These are phyloP conservation scores for Eupsittula cactorum DNA, from an alignment of 2,113 vertebrate genomes.

Conservation along the genomic window DNA sequence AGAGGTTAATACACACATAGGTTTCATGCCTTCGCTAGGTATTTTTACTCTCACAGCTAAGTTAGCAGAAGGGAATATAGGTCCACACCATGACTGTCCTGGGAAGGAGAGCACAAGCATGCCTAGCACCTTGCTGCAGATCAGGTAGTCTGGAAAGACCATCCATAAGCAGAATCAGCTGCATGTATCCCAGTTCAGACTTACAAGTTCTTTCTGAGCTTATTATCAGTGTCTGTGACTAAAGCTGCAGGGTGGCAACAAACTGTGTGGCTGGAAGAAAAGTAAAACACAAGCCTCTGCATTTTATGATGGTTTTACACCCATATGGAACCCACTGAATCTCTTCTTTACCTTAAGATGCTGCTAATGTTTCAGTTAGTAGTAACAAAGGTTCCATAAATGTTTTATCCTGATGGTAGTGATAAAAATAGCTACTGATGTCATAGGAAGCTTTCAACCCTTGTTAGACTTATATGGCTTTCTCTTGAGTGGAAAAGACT, in stretches of 20 bases:
- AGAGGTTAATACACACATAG: background rate
- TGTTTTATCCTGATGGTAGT: background rate
- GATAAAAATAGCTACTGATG: background rate
- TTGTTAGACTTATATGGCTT: background rate
- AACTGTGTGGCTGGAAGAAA: background rate
- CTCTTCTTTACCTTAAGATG: background rate
- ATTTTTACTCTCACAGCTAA: background rate
- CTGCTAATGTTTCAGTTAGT: background rate
- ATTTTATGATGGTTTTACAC: background rate
- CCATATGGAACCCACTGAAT: accelerated
- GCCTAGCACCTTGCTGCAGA: background rate
- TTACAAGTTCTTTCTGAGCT: background rate
- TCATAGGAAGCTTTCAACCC: background rate
- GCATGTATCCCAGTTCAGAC: background rate
- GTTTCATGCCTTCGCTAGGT: background rate
- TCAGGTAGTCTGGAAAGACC: background rate
- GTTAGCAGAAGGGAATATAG: background rate
- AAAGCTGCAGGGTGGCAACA: no score
- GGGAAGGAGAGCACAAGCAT: background rate
- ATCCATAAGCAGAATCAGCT: background rate
- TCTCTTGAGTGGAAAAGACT: background rate
- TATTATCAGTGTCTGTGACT: background rate
- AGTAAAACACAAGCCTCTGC: background rate
- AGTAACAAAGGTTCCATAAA: background rate
- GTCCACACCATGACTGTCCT: background rate